Evolutionary conservation across 2,113 vertebrate species (phyloP).

Genomic region (Amazona vittata): DNA sequence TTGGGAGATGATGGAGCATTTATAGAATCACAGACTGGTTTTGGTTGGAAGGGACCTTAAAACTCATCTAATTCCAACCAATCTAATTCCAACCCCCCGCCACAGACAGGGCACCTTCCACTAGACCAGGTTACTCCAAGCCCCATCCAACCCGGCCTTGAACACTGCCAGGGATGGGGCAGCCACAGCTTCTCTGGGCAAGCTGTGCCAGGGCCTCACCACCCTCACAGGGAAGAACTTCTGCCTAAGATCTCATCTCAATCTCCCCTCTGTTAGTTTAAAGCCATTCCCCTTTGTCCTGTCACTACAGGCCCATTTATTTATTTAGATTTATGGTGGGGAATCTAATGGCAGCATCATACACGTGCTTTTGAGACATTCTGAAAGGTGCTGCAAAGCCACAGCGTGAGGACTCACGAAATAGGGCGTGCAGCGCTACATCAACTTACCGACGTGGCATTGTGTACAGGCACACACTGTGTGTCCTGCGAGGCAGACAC

Average conservation of each 20-base stretch:
- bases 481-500: fast-evolving
- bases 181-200: not conserved
- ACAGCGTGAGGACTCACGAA: fast-evolving
- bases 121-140: not conserved
- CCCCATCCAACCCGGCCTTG: not conserved
- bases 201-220: fast-evolving
- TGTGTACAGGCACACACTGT: fast-evolving
- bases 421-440: fast-evolving
- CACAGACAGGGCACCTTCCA: not conserved
- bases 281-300: not conserved
- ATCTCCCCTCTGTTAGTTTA: not conserved
- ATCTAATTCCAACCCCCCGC: not conserved
- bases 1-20: fast-evolving
- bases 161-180: not conserved
- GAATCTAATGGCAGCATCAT: fast-evolving
- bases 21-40: not conserved
- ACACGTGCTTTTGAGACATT: fast-evolving
- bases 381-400: fast-evolving
- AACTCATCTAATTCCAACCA: not conserved
- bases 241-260: not conserved
- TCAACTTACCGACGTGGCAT: fast-evolving
- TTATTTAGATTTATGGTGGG: fast-evolving
- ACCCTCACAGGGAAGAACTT: not conserved
- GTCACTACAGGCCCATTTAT: not conserved
- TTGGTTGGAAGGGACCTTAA: not conserved